Percentiles rank a stretch among this genome's conserved stretches.
Conservation (phyloP, 2,797 vertebrate genomes). For the Hapalemur alaotrensis region DNA sequence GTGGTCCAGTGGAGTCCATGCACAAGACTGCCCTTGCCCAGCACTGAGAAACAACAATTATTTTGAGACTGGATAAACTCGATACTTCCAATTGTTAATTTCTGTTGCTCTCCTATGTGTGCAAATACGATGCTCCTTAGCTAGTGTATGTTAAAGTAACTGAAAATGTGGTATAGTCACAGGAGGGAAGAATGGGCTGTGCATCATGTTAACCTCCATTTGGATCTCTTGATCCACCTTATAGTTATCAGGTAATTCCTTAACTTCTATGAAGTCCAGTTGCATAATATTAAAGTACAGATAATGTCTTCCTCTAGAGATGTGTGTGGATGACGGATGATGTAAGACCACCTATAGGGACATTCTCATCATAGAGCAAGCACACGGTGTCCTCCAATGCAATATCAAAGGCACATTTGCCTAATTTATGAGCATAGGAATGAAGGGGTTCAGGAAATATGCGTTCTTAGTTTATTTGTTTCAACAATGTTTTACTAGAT, state of each 20-base stretch:
- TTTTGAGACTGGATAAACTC: neutral
- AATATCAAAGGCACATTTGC: neutral
- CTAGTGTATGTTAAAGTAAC: neutral
- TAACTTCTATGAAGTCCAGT: neutral
- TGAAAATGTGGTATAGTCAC: neutral
- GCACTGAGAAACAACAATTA: neutral
- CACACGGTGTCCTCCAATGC: neutral
- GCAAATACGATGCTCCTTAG: neutral
- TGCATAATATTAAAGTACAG: neutral
- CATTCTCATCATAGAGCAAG: neutral
- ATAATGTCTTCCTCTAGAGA: neutral
- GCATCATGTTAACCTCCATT: neutral
- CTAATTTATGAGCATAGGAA: neutral
- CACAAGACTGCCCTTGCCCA: neutral
- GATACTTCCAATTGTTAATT: neutral
- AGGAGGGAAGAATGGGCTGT: neutral
- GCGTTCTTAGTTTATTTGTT: neutral
- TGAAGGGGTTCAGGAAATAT: neutral
- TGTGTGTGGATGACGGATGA: neutral
- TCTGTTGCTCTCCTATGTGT: neutral
- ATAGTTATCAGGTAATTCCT: neutral
- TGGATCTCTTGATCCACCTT: neutral
- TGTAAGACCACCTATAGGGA: neutral
- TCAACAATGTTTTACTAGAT: neutral
- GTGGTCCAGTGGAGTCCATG: too few relatives aligned